Evolutionary conservation across 2,797 vertebrate genomes (phyloP).

Genomic region (Amblyopsis hoosieri): DNA sequence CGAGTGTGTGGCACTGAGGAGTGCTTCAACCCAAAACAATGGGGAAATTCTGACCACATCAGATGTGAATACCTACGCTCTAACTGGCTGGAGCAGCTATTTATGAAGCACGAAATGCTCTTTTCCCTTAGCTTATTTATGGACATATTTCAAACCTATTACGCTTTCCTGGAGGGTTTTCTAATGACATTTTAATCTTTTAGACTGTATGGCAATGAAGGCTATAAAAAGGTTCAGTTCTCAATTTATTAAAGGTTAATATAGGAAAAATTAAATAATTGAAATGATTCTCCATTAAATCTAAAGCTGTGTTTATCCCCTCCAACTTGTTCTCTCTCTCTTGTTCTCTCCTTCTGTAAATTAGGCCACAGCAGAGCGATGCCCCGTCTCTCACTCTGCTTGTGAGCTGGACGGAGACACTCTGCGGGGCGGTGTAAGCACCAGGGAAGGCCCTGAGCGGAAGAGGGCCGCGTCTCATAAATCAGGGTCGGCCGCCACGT

Average conservation of each 20-base stretch:
- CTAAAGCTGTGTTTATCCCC: constrained; percentile 4
- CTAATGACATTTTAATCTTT: constrained; percentile 50
- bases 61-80: constrained; percentile 37
- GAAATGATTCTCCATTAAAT: constrained; percentile 13
- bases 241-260: constrained; percentile 10
- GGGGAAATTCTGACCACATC: constrained; percentile 2
- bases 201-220: constrained; percentile 37
- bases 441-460: constrained; percentile 58
- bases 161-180: constrained; percentile 50
- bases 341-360: constrained; percentile 39
- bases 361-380: constrained; percentile 62
- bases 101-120: constrained; percentile 66
- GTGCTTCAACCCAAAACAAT: background rate
- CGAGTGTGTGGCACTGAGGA: background rate
- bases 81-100: constrained; percentile 39
- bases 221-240: constrained; percentile 24
- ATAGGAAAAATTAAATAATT: constrained; percentile 4
- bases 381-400: constrained; percentile 45
- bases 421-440: constrained; percentile 51
- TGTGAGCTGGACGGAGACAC: constrained; percentile 46
- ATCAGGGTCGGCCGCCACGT: constrained; percentile 63
- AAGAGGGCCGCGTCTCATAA: constrained; percentile 69
- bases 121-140: constrained; percentile 60
- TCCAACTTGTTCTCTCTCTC: constrained; percentile 22
- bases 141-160: constrained; percentile 60